Conservation (phyloP, 2,888 invertebrate genomes). For the Perizoma flavofasciatum region DNA sequence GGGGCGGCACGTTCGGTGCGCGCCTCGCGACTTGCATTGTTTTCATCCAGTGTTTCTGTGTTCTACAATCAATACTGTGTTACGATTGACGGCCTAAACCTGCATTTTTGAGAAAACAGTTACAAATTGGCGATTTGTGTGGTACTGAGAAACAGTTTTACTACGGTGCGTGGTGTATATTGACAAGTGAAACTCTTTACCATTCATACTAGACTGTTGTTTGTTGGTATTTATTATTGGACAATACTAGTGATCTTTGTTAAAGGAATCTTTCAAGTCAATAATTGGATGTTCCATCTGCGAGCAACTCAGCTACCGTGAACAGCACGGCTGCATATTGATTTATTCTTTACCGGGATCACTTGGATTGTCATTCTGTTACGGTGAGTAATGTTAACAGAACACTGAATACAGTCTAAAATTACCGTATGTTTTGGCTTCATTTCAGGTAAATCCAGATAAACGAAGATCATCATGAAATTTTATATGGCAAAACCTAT, state of each 20-base stretch:
- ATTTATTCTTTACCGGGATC: slow-evolving; percentile 66
- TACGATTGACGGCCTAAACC: slow-evolving; percentile 63
- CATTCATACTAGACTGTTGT: slow-evolving; percentile 64
- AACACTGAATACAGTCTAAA: slow-evolving; percentile 4
- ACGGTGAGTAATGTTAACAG: slow-evolving; percentile 58
- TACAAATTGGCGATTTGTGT: slow-evolving; percentile 15
- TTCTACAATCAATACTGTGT: slow-evolving; percentile 73
- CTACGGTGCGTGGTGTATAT: slow-evolving; percentile 57
- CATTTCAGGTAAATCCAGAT: slow-evolving; percentile 23
- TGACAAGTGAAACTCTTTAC: slow-evolving; percentile 79
- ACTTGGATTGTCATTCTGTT: slow-evolving; percentile 60
- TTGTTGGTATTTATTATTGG: slow-evolving; percentile 66
- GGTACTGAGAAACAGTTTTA: slow-evolving; percentile 42
- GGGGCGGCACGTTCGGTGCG: slow-evolving; percentile 81
- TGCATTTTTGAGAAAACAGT: slow-evolving; percentile 37
- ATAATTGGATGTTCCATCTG: slow-evolving; percentile 71
- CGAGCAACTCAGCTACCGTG: slow-evolving; percentile 61
- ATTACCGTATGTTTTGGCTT: slow-evolving; percentile 14
- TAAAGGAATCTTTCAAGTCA: slow-evolving; percentile 74
- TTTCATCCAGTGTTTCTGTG: slow-evolving; percentile 67
- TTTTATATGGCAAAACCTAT: slow-evolving; percentile 19
- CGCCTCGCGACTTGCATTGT: slow-evolving; percentile 80
- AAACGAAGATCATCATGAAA: slow-evolving; percentile 22
- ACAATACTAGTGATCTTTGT: slow-evolving; percentile 70
- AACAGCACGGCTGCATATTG: slow-evolving; percentile 74